Conservation (phyloP, 2,797 vertebrate species). For the Sebastes itinus region DNA sequence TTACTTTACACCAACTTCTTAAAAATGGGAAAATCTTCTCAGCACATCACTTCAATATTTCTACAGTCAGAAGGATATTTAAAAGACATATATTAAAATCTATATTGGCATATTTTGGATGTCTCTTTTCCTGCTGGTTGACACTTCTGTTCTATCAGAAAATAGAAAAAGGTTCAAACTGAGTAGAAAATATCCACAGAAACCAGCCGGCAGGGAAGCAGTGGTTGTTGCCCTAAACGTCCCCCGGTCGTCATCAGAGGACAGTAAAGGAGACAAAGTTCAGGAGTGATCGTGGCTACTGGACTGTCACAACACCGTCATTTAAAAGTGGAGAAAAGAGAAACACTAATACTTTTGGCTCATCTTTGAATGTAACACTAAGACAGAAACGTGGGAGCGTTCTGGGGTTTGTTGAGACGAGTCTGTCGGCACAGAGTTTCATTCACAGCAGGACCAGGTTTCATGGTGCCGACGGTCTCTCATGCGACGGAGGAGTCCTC, state of each 20-base stretch:
- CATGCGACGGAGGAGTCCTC: conserved; percentile 88
- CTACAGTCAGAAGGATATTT: conserved; percentile 50
- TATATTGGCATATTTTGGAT: conserved; percentile 50
- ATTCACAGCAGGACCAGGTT: conserved; percentile 71
- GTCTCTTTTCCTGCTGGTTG: conserved; percentile 38
- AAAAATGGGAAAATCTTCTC: conserved; percentile 31
- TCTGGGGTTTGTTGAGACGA: conserved; percentile 27
- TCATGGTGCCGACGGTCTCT: conserved; percentile 65
- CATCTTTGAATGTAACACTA: conserved; percentile 47
- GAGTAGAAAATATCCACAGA: conserved; percentile 80
- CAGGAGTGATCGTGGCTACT: conserved; percentile 52
- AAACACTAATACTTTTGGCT: conserved; percentile 63
- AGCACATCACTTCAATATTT: conserved; percentile 20
- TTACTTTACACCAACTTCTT: conserved; percentile 34
- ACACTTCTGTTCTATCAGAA: conserved; percentile 35
- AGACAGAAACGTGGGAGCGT: conserved; percentile 19
- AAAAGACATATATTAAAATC: conserved; percentile 74
- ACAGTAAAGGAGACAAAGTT: conserved; percentile 31
- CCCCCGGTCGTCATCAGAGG: conserved; percentile 31
- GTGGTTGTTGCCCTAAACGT: conserved; percentile 61
- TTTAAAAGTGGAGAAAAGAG: background rate
- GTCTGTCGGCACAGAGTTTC: conserved; percentile 65
- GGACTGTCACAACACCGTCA: conserved; percentile 19
- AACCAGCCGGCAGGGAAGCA: conserved; percentile 86
- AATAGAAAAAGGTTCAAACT: conserved; percentile 35